Conservation (phyloP, 2,888 invertebrate genomes). For the Sminthurinus aureus region DNA sequence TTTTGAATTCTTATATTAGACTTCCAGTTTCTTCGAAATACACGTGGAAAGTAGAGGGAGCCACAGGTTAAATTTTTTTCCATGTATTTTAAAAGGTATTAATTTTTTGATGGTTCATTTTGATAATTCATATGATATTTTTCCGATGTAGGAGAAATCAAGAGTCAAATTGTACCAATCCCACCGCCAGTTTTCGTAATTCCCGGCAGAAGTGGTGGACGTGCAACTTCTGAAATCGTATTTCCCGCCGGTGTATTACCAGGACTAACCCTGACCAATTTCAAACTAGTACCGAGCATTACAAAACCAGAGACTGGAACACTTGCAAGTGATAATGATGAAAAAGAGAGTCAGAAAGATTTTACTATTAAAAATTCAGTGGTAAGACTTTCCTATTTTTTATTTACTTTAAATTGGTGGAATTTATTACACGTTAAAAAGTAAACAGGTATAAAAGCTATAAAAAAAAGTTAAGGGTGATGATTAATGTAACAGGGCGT, state of each 20-base stretch:
- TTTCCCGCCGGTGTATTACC: slow-evolving; percentile 74
- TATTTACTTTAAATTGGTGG: background rate
- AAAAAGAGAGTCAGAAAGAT: background rate
- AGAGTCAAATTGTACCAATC: slow-evolving; percentile 66
- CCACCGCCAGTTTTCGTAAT: slow-evolving; percentile 68
- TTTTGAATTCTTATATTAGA: slow-evolving; percentile 60
- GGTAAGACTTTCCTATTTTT: background rate
- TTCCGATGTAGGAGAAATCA: slow-evolving; percentile 63
- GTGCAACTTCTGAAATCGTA: slow-evolving; percentile 73
- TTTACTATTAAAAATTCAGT: background rate
- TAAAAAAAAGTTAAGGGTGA: background rate
- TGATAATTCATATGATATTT: background rate
- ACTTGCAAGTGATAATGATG: background rate
- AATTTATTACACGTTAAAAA: background rate
- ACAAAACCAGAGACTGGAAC: background rate
- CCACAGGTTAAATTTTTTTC: slow-evolving; percentile 35
- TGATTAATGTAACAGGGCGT: slow-evolving; percentile 40
- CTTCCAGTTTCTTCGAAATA: slow-evolving; percentile 47
- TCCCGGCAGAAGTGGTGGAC: slow-evolving; percentile 72
- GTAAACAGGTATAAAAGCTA: background rate
- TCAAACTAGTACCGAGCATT: slow-evolving; percentile 51
- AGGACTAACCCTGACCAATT: slow-evolving; percentile 62
- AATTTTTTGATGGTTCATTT: background rate
- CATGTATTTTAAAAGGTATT: background rate
- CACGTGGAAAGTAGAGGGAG: slow-evolving; percentile 52